phyloP scores from a whole-genome alignment of 2,888 invertebrate genomes.

The Brachycybe producta region DNA sequence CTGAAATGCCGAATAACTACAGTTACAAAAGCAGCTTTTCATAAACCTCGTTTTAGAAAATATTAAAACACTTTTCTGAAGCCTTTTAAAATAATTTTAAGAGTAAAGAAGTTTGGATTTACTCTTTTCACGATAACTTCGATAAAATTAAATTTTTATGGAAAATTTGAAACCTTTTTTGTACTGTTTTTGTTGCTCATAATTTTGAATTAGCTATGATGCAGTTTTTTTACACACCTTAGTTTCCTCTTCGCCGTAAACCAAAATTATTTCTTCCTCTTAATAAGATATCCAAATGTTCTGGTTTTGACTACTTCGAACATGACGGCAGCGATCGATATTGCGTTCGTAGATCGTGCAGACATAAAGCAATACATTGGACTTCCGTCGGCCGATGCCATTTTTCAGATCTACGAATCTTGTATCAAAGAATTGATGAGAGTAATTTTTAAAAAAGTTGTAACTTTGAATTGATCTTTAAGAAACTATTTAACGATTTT shows the following conservation, averaged over 20 bases:
- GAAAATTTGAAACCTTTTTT: background rate
- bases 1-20: no score
- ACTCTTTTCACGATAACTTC: background rate
- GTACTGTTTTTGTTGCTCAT: background rate
- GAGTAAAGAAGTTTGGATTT: no score
- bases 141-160: background rate
- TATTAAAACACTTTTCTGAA: no score
- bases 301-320: slow-evolving; percentile 91
- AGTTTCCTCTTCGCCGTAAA: no score
- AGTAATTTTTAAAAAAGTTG: slow-evolving; percentile 43
- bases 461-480: background rate
- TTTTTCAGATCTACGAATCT: slow-evolving; percentile 67
- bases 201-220: background rate
- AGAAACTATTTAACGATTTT: slow-evolving; percentile 11
- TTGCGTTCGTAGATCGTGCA: slow-evolving; percentile 90
- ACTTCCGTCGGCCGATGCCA: slow-evolving; percentile 60
- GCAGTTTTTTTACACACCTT: background rate
- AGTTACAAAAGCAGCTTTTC: no score
- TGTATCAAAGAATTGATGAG: slow-evolving; percentile 70
- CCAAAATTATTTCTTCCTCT: slow-evolving; percentile 7
- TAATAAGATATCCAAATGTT: slow-evolving; percentile 75
- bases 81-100: no score
- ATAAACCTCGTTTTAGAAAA: no score
- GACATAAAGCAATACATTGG: slow-evolving; percentile 86
- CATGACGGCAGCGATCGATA: slow-evolving; percentile 80